Conservation (phyloP, 2,113 vertebrate genomes). For the Nibea coibor region DNA sequence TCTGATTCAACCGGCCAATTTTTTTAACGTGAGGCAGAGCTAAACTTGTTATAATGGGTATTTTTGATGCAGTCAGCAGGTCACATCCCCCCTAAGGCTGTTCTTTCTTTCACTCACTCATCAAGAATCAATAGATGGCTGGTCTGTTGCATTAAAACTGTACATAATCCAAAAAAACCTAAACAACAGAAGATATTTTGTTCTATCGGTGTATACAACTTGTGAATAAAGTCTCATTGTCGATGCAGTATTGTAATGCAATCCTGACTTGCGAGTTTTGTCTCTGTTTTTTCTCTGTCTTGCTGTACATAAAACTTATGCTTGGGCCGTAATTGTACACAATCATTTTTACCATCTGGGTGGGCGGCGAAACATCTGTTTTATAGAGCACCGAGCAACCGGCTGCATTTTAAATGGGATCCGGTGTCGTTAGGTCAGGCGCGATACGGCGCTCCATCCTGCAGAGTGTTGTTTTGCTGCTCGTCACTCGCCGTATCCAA, state of each 20-base stretch:
- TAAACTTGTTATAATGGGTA: neutral
- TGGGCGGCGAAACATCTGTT: constrained; percentile 44
- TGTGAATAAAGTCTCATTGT: constrained; percentile 89
- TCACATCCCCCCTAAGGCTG: neutral
- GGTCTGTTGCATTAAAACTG: constrained; percentile 52
- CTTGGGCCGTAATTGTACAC: constrained; percentile 8
- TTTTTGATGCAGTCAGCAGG: neutral
- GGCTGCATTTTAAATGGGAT: constrained; percentile 32
- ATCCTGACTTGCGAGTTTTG: constrained; percentile 31
- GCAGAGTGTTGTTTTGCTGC: neutral
- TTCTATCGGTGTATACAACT: constrained; percentile 85
- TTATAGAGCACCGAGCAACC: neutral
- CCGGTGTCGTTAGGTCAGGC: neutral
- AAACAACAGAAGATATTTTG: constrained; percentile 84
- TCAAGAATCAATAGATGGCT: constrained; percentile 37
- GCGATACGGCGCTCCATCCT: neutral
- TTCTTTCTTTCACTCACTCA: constrained; percentile 19
- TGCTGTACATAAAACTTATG: neutral
- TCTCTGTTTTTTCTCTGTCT: neutral
- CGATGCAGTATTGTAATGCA: constrained; percentile 81
- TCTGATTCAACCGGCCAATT: neutral
- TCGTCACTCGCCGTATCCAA: neutral
- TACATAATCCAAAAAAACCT: constrained; percentile 73
- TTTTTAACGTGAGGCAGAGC: neutral
- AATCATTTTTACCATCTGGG: constrained; percentile 11